Evolutionary conservation across 2,113 vertebrate species (phyloP), one percentile per base, ranked within the genome.

Genomic region (Seriola aureovittata): DNA sequence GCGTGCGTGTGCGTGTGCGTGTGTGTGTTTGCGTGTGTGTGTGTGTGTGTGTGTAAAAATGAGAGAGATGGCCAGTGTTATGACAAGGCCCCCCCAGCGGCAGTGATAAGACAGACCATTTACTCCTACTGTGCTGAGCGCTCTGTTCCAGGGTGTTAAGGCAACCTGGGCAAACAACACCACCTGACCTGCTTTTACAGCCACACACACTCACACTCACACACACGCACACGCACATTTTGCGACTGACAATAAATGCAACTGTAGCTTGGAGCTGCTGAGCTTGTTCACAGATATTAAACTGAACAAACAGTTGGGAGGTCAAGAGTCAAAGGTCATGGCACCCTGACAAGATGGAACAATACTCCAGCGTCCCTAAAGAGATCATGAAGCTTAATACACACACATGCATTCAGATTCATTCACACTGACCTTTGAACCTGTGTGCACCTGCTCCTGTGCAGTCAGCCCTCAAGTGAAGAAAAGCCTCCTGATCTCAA

Each of bases 91-190:
- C 89, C 29, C 77, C 87, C 71, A 59, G 71, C 64, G n/a, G 78
- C 48, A 70, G 81, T 66, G 93, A 93, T 94, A 95, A 93, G 90
- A 88, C 44, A 46, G 75, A 40, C 85, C 87, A 87, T 93, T 94
- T 91, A 77, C 83, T 91, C 89, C 92, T 92, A 91, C 94, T 89
- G 92, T 93, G 86, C 80, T 88, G 86, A 92, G 88, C 76, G 29
- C 83, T 89, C 74, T 90, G 83, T 91, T 87, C 89, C 69, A 59
- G 88, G 80, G 84, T 92, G 88, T 91, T 92, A 91, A 91, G 74
- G 85, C 80, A 85, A 92, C 92, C 89, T 90, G 85, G 77, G 78
- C 85, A 93, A 93, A 91, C 88, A 89, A 79, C 63, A 82, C 76
- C 48, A 38, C 75, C 80, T 91, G 91, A 90, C 89, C 85, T 90